phyloP scores from a whole-genome alignment of 2,888 invertebrate species.

The Hetaerina titia region DNA sequence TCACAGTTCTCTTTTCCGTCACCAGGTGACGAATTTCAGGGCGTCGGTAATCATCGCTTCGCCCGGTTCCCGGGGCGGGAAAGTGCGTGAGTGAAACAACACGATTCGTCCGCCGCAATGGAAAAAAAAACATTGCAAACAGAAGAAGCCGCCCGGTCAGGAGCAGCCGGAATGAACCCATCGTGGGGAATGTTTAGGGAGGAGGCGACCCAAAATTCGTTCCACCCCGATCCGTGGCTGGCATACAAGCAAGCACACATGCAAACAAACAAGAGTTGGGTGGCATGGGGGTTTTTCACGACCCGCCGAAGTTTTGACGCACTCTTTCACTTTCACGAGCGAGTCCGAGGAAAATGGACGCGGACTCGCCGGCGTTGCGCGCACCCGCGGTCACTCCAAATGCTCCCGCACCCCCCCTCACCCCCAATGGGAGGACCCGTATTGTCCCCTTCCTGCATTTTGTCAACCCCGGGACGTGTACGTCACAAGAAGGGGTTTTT shows the following conservation, averaged over 20 bases:
- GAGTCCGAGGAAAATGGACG: neutral
- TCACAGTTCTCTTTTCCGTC: neutral
- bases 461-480: neutral
- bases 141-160: neutral
- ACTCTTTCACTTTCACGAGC: slow-evolving; percentile 13
- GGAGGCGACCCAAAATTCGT: neutral
- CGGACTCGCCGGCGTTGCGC: neutral
- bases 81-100: neutral
- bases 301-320: neutral
- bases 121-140: neutral
- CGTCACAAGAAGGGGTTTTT: neutral
- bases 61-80: neutral
- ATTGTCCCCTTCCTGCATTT: too few species aligned
- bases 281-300: neutral
- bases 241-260: neutral
- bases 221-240: neutral
- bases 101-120: neutral
- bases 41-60: neutral
- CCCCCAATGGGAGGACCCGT: neutral
- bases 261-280: neutral
- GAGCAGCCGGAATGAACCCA: neutral
- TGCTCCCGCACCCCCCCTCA: neutral
- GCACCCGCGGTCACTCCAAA: neutral
- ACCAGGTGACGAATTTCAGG: neutral
- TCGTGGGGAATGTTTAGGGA: neutral